Percentiles rank a stretch among this genome's conserved stretches.
Conservation (phyloP, 2,113 vertebrate species). For the Cryptomyrus ogoouensis region DNA sequence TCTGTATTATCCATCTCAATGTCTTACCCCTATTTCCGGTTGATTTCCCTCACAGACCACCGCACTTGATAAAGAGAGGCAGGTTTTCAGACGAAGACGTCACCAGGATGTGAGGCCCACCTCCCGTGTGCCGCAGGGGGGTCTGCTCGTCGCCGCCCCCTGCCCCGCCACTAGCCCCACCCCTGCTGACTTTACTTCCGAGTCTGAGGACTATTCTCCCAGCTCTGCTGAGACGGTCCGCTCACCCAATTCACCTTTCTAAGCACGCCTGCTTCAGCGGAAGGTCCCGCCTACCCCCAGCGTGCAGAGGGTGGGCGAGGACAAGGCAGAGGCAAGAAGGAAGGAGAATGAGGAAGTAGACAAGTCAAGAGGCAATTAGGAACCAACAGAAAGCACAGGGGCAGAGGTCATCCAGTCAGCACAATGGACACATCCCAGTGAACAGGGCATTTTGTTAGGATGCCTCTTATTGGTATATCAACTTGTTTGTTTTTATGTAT, state of each 20-base stretch:
- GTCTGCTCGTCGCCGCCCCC: slow-evolving; percentile 18
- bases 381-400: slow-evolving; percentile 1
- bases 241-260: slow-evolving; percentile 92
- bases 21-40: slow-evolving; percentile 63
- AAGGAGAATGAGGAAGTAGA: neutral
- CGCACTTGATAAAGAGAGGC: slow-evolving; percentile 99
- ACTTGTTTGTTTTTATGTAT: slow-evolving; percentile 11
- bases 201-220: slow-evolving; percentile 88
- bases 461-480: neutral
- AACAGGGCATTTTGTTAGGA: slow-evolving; percentile 5
- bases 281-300: neutral
- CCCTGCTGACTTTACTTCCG: slow-evolving; percentile 77
- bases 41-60: slow-evolving; percentile 80
- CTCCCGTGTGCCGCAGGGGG: slow-evolving; percentile 57
- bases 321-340: slow-evolving; percentile 9
- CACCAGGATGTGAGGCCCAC: slow-evolving; percentile 81
- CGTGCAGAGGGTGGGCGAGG: neutral
- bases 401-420: neutral
- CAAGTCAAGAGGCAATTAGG: slow-evolving; percentile 1
- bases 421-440: slow-evolving; percentile 3
- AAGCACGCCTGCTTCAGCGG: slow-evolving; percentile 35
- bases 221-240: slow-evolving; percentile 87
- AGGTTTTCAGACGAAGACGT: slow-evolving; percentile 96
- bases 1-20: neutral
- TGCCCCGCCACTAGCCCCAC: slow-evolving; percentile 51